These are phyloP conservation scores for Recurvirostra avosetta DNA, from an alignment of 2,113 vertebrate genomes.

Conservation along the genomic window DNA sequence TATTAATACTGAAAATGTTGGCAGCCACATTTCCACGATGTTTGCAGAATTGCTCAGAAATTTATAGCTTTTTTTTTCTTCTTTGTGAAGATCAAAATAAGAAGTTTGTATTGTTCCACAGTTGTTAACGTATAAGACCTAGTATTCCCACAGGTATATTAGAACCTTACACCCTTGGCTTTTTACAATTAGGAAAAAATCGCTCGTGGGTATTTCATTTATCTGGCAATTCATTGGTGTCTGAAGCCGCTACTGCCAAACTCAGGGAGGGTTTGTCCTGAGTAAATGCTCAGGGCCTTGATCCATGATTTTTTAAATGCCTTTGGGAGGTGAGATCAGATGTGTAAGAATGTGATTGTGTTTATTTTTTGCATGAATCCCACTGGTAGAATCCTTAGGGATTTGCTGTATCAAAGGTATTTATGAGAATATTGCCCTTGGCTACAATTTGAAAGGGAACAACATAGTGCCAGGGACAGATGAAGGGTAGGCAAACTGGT, in stretches of 20 bases:
- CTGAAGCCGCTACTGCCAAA: neutral
- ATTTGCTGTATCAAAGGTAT: constrained; percentile 38
- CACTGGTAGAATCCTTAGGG: neutral
- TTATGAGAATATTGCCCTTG: constrained; percentile 1
- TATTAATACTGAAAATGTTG: neutral
- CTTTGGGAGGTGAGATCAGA: constrained; percentile 21
- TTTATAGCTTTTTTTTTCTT: neutral
- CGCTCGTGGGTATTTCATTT: neutral
- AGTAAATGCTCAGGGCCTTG: neutral
- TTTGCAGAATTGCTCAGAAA: neutral
- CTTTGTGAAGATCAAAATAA: neutral
- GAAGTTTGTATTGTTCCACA: neutral
- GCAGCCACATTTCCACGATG: neutral
- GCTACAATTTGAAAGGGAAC: neutral
- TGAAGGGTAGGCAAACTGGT: neutral
- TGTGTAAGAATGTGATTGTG: neutral
- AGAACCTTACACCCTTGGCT: neutral
- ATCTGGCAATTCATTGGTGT: neutral
- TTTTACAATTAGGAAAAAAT: neutral
- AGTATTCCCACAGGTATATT: neutral
- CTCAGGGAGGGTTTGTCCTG: neutral
- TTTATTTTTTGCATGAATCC: constrained; percentile 31
- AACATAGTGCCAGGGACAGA: neutral
- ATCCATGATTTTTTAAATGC: neutral
- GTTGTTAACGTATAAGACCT: neutral